Base-by-base conservation (phyloP, 1,140 invertebrate species). In the Atta texana region DNA sequence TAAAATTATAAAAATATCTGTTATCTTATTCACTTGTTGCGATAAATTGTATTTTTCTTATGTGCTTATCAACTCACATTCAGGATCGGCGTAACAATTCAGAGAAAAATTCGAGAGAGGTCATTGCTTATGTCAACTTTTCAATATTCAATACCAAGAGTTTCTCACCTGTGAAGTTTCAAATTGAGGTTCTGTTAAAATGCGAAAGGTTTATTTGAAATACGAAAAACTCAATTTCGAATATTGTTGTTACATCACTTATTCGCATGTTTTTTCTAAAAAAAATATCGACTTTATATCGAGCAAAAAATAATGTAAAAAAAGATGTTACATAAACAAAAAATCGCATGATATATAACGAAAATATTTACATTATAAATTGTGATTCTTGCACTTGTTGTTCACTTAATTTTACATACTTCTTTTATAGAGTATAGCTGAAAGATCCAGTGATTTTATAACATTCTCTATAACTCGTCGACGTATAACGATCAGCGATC, bases 31-130 rank as follows among this genome's bases (percentile, higher is more conserved):
- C 1, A 55, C 31, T 3, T 55, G n/a, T 51, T 21, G 18, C 51
- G 7, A 53, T 53, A 71, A 7, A 39, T 57, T 57, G 39, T 18
- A 75, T 14, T 24, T 59, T 57, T 8, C 8, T 24, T 14, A 34
- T 72, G 24, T 3, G 53, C 51, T 76, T 76, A 57, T 44, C 31
- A 75, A 39, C 34, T 39, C 34, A 12, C 28, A 31, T 76, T 76
- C 34, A 61, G 14, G 7, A 2, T 8, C 6, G 55, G 55, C n/a
- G 34, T 12, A 24, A 10, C n/a, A 24, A 75, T 39, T 57, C n/a
- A 18, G 6, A 76, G 55, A 18, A 55, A 72, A 72, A 72, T 53
- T 72, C 63, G 2, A 34, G 16, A 3, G 16, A 64, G 28, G 7
- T 64, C 28, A 64, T 64, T 64, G 16, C 18, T 64, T 64, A 64